These are phyloP conservation scores for Petrophora chlorosata DNA, from an alignment of 2,888 invertebrate species.

Conservation along the genomic window DNA sequence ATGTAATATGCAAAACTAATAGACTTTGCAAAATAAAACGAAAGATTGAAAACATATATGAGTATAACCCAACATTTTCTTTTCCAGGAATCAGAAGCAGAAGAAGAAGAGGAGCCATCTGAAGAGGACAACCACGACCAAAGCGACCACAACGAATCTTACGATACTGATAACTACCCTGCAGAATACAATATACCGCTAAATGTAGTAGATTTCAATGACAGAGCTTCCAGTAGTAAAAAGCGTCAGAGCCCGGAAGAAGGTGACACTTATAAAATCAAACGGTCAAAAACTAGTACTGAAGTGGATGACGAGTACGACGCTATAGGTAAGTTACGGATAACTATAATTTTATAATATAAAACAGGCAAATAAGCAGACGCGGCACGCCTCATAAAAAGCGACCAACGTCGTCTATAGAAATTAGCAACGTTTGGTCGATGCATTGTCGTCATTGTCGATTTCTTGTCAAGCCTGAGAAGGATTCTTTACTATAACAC, in stretches of 20 bases:
- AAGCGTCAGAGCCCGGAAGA: conserved; percentile 3
- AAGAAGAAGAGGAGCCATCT: conserved; percentile 39
- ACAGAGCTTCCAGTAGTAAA: conserved; percentile 15
- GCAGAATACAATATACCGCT: conserved; percentile 25
- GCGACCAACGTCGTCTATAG: too few relatives aligned
- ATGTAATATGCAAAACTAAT: too few relatives aligned
- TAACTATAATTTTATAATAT: too few relatives aligned
- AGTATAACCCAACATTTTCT: not conserved
- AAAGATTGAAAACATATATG: too few relatives aligned
- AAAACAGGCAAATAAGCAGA: too few relatives aligned
- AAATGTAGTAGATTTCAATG: conserved; percentile 12
- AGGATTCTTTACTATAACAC: too few relatives aligned
- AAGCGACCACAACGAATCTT: conserved; percentile 24
- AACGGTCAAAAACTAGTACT: conserved; percentile 37
- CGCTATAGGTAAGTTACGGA: conserved; percentile 63
- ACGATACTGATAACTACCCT: conserved; percentile 28
- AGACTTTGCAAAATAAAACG: too few relatives aligned
- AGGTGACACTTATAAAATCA: conserved; percentile 7
- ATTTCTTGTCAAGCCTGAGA: too few relatives aligned
- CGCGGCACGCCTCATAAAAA: too few relatives aligned
- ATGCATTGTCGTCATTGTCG: too few relatives aligned
- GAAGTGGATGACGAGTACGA: conserved; percentile 74
- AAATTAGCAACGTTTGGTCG: too few relatives aligned
- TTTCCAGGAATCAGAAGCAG: conserved; percentile 54
- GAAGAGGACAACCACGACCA: conserved; percentile 28